These are phyloP conservation scores for Rhabdophis nuchalis DNA, from an alignment of 2,797 vertebrate species.

Conservation along the genomic window DNA sequence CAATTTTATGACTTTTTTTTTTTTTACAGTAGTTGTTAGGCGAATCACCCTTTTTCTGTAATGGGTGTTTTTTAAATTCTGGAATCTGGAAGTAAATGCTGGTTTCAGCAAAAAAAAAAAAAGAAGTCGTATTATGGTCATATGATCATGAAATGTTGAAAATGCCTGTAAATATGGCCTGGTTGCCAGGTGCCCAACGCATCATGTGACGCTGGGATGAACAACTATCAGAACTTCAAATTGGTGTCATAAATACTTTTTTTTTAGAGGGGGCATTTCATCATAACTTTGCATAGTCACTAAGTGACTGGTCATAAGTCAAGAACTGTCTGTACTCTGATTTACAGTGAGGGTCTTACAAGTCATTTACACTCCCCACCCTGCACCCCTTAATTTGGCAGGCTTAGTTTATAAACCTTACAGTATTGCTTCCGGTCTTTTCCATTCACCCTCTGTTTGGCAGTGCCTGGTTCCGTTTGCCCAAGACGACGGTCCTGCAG, in stretches of 20 bases:
- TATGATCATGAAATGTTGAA: neutral
- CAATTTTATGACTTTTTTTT: neutral
- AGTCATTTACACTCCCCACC: neutral
- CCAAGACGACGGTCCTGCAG: conserved; percentile 76
- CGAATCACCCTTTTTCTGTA: neutral
- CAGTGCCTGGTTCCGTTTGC: conserved; percentile 52
- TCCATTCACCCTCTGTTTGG: conserved; percentile 50
- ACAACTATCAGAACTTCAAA: neutral
- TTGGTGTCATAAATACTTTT: neutral
- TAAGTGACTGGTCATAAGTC: neutral
- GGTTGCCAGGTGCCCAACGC: neutral
- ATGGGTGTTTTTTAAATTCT: neutral
- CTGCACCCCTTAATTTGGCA: neutral
- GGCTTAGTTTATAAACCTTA: conserved; percentile 59
- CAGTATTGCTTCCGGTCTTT: conserved; percentile 65
- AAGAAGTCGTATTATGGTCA: neutral
- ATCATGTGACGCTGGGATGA: neutral
- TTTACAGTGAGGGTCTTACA: neutral
- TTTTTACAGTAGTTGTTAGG: neutral
- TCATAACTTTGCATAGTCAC: neutral
- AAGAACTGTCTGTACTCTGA: neutral
- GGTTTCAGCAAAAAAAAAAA: neutral
- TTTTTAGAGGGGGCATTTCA: neutral
- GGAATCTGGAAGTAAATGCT: neutral
- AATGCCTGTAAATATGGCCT: neutral